A percentile compares a stretch with the other conserved stretches of the same genome.
Evolutionary conservation across 2,888 invertebrate species (phyloP).

Genomic region (Eledona agricola): DNA sequence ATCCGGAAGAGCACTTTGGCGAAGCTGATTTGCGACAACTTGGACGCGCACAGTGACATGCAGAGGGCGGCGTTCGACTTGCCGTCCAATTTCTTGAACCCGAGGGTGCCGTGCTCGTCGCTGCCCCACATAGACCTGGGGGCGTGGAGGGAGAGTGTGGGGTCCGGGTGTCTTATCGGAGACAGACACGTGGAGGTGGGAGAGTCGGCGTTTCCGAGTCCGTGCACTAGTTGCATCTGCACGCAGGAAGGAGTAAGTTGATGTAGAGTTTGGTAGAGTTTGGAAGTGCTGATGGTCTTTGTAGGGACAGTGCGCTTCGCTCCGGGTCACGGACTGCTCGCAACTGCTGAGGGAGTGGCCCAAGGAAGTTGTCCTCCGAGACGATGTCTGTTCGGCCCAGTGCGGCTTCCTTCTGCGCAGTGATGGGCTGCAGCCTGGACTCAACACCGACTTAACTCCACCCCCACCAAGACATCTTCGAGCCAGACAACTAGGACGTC

Average conservation of each 20-base stretch:
- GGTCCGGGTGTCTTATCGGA: slow-evolving; percentile 79
- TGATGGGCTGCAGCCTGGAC: slow-evolving; percentile 50
- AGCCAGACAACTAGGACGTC: slow-evolving; percentile 43
- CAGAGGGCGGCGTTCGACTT: slow-evolving; percentile 91
- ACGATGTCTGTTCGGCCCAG: slow-evolving; percentile 91
- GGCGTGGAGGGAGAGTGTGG: slow-evolving; percentile 83
- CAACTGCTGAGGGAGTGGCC: slow-evolving; percentile 85
- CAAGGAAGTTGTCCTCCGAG: slow-evolving; percentile 80
- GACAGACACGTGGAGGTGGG: slow-evolving; percentile 81
- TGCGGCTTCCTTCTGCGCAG: slow-evolving; percentile 77
- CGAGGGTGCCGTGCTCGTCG: slow-evolving; percentile 83
- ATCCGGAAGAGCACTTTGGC: slow-evolving; percentile 86
- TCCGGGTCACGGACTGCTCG: slow-evolving; percentile 87
- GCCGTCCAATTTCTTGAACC: slow-evolving; percentile 91
- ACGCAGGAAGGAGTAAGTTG: slow-evolving; percentile 85
- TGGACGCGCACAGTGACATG: slow-evolving; percentile 84
- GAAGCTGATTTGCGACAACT: slow-evolving; percentile 88
- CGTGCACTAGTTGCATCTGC: slow-evolving; percentile 90
- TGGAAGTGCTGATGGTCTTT: slow-evolving; percentile 46
- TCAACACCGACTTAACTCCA: slow-evolving; percentile 54
- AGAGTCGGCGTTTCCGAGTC: slow-evolving; percentile 87
- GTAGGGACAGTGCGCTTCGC: slow-evolving; percentile 88
- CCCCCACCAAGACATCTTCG: slow-evolving; percentile 52
- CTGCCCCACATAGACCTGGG: slow-evolving; percentile 82
- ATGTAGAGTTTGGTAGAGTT: not conserved